Conservation (phyloP, 1,140 invertebrate genomes). For the Lepidotrigona ventralis region DNA sequence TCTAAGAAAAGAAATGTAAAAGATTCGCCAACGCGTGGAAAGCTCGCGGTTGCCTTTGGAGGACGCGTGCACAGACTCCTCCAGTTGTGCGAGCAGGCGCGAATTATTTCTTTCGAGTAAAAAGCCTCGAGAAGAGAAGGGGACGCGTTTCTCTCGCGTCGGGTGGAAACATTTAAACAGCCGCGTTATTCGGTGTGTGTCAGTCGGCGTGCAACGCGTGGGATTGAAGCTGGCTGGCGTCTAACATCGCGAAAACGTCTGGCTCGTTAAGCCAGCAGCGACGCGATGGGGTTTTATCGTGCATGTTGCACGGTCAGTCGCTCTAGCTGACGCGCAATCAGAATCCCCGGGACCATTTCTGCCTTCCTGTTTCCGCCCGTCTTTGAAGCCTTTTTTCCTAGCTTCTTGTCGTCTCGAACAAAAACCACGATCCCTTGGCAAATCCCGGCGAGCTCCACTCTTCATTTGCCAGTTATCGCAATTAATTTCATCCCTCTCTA, state of each 20-base stretch:
- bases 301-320: conserved; percentile 51
- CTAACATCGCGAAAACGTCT: conserved; percentile 62
- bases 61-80: background rate
- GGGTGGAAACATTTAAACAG: conserved; percentile 46
- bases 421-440: background rate
- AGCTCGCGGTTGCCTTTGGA: background rate
- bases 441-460: background rate
- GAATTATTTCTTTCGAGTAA: background rate
- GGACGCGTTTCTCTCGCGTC: conserved; percentile 14
- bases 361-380: conserved; percentile 7
- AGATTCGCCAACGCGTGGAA: too few species aligned
- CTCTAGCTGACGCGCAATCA: conserved; percentile 45
- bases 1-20: background rate
- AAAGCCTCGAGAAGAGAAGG: background rate
- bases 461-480: background rate
- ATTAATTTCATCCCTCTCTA: background rate
- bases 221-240: conserved; percentile 31
- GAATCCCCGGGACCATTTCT: conserved; percentile 31
- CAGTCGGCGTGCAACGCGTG: background rate
- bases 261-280: conserved; percentile 63
- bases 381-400: background rate
- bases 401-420: background rate
- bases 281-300: conserved; percentile 64
- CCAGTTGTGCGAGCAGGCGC: background rate
- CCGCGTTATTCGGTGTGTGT: conserved; percentile 12